Evolutionary conservation across 2,797 vertebrate genomes (phyloP), one percentile per base, ranked within the genome.

Genomic region (Sebastes diaconus): DNA sequence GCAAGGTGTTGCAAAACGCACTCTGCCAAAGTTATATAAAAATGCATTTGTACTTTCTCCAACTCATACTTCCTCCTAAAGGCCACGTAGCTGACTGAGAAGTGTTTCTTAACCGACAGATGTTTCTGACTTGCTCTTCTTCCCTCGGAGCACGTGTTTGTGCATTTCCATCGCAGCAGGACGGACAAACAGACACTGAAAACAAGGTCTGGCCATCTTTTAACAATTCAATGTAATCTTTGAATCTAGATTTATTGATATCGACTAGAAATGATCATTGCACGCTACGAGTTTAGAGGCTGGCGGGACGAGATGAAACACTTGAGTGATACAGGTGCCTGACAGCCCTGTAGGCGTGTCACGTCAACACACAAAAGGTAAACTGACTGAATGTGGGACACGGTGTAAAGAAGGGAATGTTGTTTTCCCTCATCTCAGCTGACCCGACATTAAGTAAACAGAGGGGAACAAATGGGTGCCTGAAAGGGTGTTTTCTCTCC

Each of bases 401-500:
- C 11, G 2, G 50, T 30, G 65, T 18, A 29, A 30, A 72, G 60
- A 67, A 30, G 84, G 75, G 68, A 80, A 83, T 75, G 82, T 69
- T 84, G 85, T 86, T 84, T 86, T 83, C 80, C 73, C 46, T 86
- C 81, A 25, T 86, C 74, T 82, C 92, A 87, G 86, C 88, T 90
- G 87, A 88, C 86, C 83, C 34, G 2, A 55, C 58, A 68, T 80
- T 79, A 58, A 81, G 82, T 89, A 89, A 94, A 92, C 83, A 83
- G 61, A 81, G 64, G 20, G 32, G 8, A 20, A 30, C 73, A 71
- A 58, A 58, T 64, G 32, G 29, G 73, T 80, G 75, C 59, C 69
- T 77, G 75, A 80, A 68, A 73, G 88, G 88, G 80, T 88, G 89
- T 92, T 89, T 90, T 92, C 86, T 84, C 89, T 91, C 83, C 76